Base-by-base conservation (phyloP, 1,140 invertebrate species). In the Listronotus bonariensis region DNA sequence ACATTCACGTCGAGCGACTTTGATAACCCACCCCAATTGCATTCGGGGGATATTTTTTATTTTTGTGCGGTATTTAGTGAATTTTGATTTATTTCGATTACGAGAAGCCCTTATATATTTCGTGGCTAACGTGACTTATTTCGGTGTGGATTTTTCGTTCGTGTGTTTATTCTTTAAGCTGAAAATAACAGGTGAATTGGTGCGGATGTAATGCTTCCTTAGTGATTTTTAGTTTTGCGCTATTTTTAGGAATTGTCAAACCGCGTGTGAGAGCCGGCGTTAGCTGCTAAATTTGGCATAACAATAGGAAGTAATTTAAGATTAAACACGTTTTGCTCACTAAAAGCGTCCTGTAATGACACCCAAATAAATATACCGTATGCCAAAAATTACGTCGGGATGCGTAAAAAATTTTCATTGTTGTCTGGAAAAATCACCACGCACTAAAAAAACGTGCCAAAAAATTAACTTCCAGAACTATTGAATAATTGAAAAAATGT, bases 151-250 rank as follows among this genome's bases (percentile, higher is more conserved):
- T 62, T 54, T 55, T 54, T 63, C 54, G n/a, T 51, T 43, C 14
- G 14, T 17, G 34, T 55, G 32, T 12, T 15, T 63, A 45, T 56
- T 48, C 17, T 48, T 15, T 40, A 65, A 57, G 53, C 53, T 26
- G 32, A 48, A 55, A 67, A 34, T 58, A 9, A n/a, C 58, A 68
- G 66, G 66, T 68, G 66, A 68, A 42, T 61, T 36, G 34, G 34
- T 36, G 34, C 34, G 34, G 51, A 12, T 32, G 11, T 53, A 53
- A 10, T 10, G 9, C n/a, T 10, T n/a, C 43, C 43, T 26, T 6
- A 46, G 43, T 46, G 43, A 18, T 55, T 55, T 53, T 5, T 17
- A 3, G 31, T 53, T 34, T 53, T 17, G 51, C 32, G 51, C 32
- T 34, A 38, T 53, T 53, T 53, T 53, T 18, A 14, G 51, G 8